A percentile compares a stretch with the other conserved stretches of the same genome.
phyloP scores from a whole-genome alignment of 2,888 invertebrate genomes.

The Cistogaster globosa region DNA sequence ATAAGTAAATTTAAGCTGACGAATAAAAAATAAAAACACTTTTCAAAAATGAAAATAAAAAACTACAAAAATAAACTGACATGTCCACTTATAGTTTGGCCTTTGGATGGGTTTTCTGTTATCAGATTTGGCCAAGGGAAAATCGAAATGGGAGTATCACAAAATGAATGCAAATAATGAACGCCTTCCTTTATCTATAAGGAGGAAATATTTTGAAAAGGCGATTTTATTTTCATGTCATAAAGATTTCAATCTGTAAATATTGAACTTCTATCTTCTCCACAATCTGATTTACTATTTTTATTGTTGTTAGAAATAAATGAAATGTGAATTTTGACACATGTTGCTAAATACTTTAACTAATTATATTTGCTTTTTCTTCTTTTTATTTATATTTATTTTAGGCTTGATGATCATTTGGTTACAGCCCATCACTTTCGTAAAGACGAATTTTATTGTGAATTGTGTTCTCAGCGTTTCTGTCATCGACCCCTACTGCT shows the following conservation, averaged over 20 bases:
- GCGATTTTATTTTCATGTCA: slow-evolving; percentile 57
- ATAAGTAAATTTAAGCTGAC: slow-evolving; percentile 46
- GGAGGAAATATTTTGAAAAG: neutral
- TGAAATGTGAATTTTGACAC: slow-evolving; percentile 67
- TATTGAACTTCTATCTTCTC: slow-evolving; percentile 62
- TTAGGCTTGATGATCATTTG: slow-evolving; percentile 92
- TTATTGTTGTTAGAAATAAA: slow-evolving; percentile 29
- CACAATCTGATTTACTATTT: neutral
- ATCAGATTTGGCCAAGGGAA: slow-evolving; percentile 51
- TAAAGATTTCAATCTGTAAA: slow-evolving; percentile 67
- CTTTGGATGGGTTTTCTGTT: slow-evolving; percentile 51
- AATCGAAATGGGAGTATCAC: slow-evolving; percentile 42
- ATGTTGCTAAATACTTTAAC: slow-evolving; percentile 44
- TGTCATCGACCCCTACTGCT: slow-evolving; percentile 91
- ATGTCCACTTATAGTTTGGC: slow-evolving; percentile 34
- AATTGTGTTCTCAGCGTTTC: slow-evolving; percentile 92
- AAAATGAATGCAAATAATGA: slow-evolving; percentile 50
- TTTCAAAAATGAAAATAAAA: slow-evolving; percentile 7
- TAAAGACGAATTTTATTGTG: slow-evolving; percentile 91
- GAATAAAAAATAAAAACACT: slow-evolving; percentile 16
- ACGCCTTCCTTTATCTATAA: slow-evolving; percentile 30
- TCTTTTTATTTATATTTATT: slow-evolving; percentile 78
- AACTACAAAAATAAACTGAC: slow-evolving; percentile 16
- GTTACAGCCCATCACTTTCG: slow-evolving; percentile 91
- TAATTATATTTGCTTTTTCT: slow-evolving; percentile 48